Base-by-base conservation (phyloP, 2,888 invertebrate species). In the Dynastes hyllus region DNA sequence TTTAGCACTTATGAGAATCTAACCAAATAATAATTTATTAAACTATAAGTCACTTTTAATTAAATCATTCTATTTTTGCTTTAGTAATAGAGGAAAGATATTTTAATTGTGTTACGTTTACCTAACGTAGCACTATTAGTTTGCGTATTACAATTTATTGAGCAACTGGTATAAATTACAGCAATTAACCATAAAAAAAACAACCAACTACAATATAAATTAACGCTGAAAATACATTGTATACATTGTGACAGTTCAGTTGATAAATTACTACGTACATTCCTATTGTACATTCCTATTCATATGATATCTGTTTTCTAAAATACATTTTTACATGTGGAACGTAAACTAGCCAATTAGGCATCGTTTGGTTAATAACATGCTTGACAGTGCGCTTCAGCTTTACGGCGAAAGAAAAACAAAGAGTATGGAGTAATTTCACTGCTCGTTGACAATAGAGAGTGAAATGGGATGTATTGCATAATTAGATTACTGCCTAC, bases 401-500 rank as follows among this genome's bases (percentile, higher is more conserved):
- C 27, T 69, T 22, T 29, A 22, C 50, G 29, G 51, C 13, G 27
- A 69, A 69, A 69, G 69, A 69, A 69, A 69, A 69, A 50, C 16
- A 22, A 55, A n/a, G 55, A 66, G 13, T 67, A 16, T 29, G 51
- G 2, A 51, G 50, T 69, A 51, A 51, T 69, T 69, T 69, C 69
- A 51, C 69, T 27, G 29, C 69, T 69, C 29, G 51, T 69, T 69
- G 69, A 69, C 69, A 69, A 27, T 51, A 29, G 51, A 69, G 69
- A 69, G 69, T 69, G 69, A 69, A 69, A 51, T 69, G 69, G 45
- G 40, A 69, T 69, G 69, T n/a, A 27, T 69, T 69, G 51, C 51
- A 51, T 69, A 69, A 69, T 53, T 69, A 51, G 13, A 69, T 51
- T 51, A 27, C 51, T 29, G 50, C 61, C 32, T 61, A 63, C 29